These are phyloP conservation scores for Peromyscus californicus DNA, from an alignment of 2,113 vertebrate species.

Conservation along the genomic window DNA sequence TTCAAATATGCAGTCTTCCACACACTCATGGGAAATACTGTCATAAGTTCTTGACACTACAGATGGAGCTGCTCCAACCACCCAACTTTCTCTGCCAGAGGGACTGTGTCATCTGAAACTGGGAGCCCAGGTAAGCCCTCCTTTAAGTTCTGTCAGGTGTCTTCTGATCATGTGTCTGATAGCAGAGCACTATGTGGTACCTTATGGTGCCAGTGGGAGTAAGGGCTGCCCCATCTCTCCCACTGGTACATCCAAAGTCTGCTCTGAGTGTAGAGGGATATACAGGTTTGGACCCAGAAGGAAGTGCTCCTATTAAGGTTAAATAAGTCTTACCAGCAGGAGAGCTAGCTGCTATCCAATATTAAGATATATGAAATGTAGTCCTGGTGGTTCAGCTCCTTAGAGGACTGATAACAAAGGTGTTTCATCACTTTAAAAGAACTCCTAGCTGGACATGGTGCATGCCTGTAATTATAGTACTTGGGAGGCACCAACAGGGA, in stretches of 20 bases:
- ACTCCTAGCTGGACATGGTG: not conserved
- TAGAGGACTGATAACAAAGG: not conserved
- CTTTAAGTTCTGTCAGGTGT: not conserved
- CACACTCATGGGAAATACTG: not conserved
- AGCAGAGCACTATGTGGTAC: not conserved
- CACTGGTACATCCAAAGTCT: not conserved
- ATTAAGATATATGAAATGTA: not conserved
- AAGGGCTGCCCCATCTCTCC: not conserved
- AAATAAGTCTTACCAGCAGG: not conserved
- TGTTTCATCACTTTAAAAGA: not conserved
- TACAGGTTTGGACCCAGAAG: not conserved
- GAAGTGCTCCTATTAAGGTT: too few species aligned
- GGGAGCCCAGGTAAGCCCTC: not conserved
- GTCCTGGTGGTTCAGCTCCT: not conserved
- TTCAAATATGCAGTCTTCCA: not conserved
- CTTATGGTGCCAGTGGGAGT: not conserved
- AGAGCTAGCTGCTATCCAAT: not conserved
- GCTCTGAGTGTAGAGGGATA: not conserved
- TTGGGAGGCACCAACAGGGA: not conserved
- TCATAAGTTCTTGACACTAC: not conserved
- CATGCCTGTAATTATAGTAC: not conserved
- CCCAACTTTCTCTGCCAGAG: not conserved
- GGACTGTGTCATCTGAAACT: not conserved
- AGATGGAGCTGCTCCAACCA: not conserved
- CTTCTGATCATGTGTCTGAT: not conserved